phyloP scores from a whole-genome alignment of 1,140 invertebrate genomes.

The Globodera ellingtonae region DNA sequence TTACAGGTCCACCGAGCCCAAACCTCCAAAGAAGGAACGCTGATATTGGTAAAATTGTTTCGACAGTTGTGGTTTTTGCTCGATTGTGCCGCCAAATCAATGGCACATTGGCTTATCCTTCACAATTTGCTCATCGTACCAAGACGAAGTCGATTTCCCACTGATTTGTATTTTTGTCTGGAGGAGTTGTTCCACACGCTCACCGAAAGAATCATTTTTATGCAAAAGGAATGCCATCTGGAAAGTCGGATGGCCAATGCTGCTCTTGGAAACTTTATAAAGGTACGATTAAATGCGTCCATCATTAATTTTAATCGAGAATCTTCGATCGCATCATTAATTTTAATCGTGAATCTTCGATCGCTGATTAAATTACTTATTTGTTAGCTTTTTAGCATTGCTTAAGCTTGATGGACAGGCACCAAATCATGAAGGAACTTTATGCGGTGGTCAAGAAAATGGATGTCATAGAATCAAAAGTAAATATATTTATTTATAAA shows the following conservation, averaged over 20 bases:
- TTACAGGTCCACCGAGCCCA: conserved; percentile 40
- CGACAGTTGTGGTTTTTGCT: conserved; percentile 62
- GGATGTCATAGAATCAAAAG: conserved; percentile 75
- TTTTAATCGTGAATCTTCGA: neutral
- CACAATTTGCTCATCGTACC: conserved; percentile 41
- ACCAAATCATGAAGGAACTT: conserved; percentile 84
- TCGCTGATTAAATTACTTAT: neutral
- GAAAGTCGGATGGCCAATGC: conserved; percentile 56
- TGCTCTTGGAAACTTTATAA: conserved; percentile 56
- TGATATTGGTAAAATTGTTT: conserved; percentile 24
- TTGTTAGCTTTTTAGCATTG: conserved; percentile 76
- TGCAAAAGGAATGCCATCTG: conserved; percentile 48
- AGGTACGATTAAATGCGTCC: conserved; percentile 20
- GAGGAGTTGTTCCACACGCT: conserved; percentile 37
- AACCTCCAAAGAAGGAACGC: conserved; percentile 8
- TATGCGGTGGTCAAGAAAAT: conserved; percentile 84
- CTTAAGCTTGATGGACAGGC: conserved; percentile 87
- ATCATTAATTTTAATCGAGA: neutral
- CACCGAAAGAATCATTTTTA: conserved; percentile 44
- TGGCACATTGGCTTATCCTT: conserved; percentile 54
- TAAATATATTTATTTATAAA: conserved; percentile 37
- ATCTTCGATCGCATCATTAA: neutral
- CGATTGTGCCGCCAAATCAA: conserved; percentile 54
- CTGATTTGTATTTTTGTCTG: conserved; percentile 32
- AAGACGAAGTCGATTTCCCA: conserved; percentile 42